Percentiles rank a stretch among this genome's conserved stretches.
phyloP scores from a whole-genome alignment of 2,888 invertebrate genomes.

The Sinopyrophorus schimmeli region DNA sequence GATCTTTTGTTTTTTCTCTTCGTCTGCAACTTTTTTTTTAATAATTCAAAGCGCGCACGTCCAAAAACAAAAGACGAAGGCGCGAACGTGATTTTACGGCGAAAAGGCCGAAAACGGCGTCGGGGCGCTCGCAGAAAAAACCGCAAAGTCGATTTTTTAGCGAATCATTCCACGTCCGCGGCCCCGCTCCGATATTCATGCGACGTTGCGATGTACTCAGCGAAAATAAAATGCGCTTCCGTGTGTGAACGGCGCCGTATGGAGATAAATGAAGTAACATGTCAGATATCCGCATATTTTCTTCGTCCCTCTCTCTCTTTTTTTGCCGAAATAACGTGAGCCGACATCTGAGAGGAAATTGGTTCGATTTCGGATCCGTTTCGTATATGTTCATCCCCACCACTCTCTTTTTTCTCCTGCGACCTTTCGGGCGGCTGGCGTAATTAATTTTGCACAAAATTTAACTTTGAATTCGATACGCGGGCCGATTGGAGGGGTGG shows the following conservation, averaged over 20 bases:
- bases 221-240: slow-evolving; percentile 50
- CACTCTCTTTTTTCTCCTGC: background rate
- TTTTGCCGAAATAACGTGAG: too few species aligned
- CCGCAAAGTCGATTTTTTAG: slow-evolving; percentile 34
- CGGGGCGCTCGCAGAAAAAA: too few species aligned
- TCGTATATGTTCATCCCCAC: background rate
- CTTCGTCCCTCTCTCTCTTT: too few species aligned
- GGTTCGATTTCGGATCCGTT: background rate
- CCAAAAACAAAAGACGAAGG: too few species aligned
- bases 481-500: too few species aligned
- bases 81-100: too few species aligned
- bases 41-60: too few species aligned
- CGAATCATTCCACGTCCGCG: slow-evolving; percentile 42
- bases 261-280: slow-evolving; percentile 47
- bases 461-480: too few species aligned
- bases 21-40: too few species aligned
- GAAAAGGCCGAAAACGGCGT: too few species aligned
- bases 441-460: background rate
- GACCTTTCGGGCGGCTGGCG: background rate
- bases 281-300: slow-evolving; percentile 41
- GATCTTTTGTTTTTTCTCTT: too few species aligned
- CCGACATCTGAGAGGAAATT: background rate
- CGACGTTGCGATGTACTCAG: slow-evolving; percentile 48
- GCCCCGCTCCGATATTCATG: slow-evolving; percentile 47
- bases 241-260: slow-evolving; percentile 48